A percentile compares a stretch with the other conserved stretches of the same genome.
Evolutionary conservation across 2,888 invertebrate species (phyloP).

Genomic region (Sarcophaga subvicina): DNA sequence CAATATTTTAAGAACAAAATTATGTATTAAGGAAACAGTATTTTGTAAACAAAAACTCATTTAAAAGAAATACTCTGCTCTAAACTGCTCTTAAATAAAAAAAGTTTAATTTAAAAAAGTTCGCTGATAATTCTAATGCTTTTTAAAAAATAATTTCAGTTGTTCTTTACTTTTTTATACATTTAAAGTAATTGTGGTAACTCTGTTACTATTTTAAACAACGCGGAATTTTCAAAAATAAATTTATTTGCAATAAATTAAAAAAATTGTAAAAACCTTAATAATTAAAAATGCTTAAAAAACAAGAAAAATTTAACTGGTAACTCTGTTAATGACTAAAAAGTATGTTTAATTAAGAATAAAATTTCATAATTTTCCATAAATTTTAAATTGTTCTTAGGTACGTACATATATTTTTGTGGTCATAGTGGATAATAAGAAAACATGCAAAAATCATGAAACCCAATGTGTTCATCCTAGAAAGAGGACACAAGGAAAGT

Average conservation of each 20-base stretch:
- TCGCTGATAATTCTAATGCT: not conserved
- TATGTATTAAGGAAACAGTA: constrained; percentile 25
- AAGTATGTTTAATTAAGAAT: not conserved
- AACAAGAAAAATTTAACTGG: not conserved
- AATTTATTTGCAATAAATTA: too few relatives aligned
- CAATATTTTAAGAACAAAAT: not conserved
- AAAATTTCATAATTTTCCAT: not conserved
- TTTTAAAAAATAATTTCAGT: too few relatives aligned
- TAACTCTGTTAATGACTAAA: not conserved
- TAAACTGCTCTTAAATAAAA: not conserved
- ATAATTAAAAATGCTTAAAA: too few relatives aligned
- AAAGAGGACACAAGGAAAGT: too few relatives aligned
- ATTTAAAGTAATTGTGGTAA: not conserved
- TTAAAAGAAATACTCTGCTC: not conserved
- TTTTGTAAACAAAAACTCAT: constrained; percentile 40
- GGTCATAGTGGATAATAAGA: too few relatives aligned
- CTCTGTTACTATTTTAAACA: not conserved
- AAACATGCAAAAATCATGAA: too few relatives aligned
- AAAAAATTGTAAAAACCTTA: too few relatives aligned
- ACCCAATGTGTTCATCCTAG: too few relatives aligned
- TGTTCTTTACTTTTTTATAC: too few relatives aligned
- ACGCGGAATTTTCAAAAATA: too few relatives aligned
- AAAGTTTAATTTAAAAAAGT: not conserved
- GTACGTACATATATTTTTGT: too few relatives aligned
- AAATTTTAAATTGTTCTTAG: too few relatives aligned